phyloP scores from a whole-genome alignment of 2,113 vertebrate genomes.

The Mormoops blainvillei region DNA sequence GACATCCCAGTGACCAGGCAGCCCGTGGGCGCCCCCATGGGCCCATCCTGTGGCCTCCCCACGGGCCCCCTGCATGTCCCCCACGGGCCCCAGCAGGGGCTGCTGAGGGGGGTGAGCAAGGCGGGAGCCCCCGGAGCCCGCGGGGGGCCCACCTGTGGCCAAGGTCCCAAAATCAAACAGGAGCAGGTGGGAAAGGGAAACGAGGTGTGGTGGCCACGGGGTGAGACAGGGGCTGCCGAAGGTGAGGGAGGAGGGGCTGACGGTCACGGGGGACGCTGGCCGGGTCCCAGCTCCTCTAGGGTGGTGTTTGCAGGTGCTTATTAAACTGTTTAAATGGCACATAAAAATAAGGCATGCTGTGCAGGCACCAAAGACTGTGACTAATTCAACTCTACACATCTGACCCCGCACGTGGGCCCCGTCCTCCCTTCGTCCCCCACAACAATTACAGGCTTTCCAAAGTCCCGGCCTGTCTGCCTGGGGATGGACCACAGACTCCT shows the following conservation, averaged over 20 bases:
- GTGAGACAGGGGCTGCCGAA: accelerated
- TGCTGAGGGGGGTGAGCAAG: too few relatives aligned
- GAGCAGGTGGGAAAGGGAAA: accelerated
- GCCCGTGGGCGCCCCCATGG: too few relatives aligned
- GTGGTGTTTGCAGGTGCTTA: not conserved
- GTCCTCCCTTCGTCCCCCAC: not conserved
- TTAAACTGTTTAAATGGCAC: not conserved
- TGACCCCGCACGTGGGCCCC: not conserved
- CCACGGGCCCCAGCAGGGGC: too few relatives aligned
- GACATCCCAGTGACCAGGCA: not conserved
- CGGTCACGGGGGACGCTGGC: not conserved
- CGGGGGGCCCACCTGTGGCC: too few relatives aligned
- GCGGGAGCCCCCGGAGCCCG: too few relatives aligned
- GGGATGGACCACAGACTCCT: not conserved
- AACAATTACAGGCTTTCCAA: not conserved
- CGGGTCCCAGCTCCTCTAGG: not conserved
- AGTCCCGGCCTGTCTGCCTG: not conserved
- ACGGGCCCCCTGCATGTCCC: too few relatives aligned
- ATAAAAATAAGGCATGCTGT: not conserved
- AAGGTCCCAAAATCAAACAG: too few relatives aligned
- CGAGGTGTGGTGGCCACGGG: not conserved
- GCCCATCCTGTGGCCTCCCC: too few relatives aligned
- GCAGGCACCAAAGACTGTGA: not conserved
- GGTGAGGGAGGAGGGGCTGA: too few relatives aligned
- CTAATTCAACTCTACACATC: not conserved